Percentiles rank a stretch among this genome's conserved stretches.
phyloP scores from a whole-genome alignment of 2,113 vertebrate species.

The Chiloscyllium plagiosum region DNA sequence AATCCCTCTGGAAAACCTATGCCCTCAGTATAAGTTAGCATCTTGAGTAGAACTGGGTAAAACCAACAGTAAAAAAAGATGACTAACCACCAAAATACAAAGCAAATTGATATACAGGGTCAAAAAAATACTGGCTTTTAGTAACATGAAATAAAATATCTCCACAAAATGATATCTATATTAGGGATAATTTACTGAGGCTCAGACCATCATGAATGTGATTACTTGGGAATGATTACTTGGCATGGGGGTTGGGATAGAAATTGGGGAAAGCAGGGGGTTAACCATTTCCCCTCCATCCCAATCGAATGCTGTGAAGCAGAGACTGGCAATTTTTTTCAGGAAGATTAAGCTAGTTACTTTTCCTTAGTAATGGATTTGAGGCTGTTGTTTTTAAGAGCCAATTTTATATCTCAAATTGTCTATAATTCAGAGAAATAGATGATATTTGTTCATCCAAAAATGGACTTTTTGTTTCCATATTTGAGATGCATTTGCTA shows the following conservation, averaged over 20 bases:
- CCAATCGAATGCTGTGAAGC: background rate
- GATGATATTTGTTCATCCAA: background rate
- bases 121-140: background rate
- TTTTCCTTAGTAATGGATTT: background rate
- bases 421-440: background rate
- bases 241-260: background rate
- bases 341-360: background rate
- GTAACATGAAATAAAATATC: background rate
- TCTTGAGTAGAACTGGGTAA: background rate
- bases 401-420: background rate
- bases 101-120: background rate
- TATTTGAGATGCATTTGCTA: background rate
- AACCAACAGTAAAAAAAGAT: background rate
- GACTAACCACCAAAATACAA: background rate
- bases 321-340: background rate
- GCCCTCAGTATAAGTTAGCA: background rate
- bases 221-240: background rate
- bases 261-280: background rate
- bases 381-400: background rate
- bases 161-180: background rate
- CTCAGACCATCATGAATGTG: background rate
- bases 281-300: background rate
- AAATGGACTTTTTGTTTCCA: background rate
- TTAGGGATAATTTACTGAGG: background rate
- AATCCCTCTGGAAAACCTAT: background rate